Base-by-base conservation (phyloP, 2,888 invertebrate genomes). In the Amphipoea oculea region DNA sequence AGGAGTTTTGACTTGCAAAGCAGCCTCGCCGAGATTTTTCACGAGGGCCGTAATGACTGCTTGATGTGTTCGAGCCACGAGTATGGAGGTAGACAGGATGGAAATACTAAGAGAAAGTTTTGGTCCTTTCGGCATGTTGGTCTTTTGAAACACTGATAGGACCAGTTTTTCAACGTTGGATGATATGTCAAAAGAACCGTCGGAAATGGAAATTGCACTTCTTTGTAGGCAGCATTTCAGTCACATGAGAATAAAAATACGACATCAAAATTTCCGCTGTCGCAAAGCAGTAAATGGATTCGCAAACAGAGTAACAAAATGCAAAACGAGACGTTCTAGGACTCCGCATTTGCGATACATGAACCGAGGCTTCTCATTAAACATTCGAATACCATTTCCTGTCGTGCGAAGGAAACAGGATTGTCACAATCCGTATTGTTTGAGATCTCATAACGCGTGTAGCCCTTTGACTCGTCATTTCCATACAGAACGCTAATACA, bases 1-100 rank as follows among this genome's bases (percentile, higher is more conserved):
- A 94, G 92, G 92, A 94, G 95, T 94, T 96, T 96, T 96, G 96
- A 97, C 96, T 97, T 97, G 97, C 96, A 96, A 97, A 97, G 93
- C 94, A 96, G 96, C 92, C 91, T 86, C 74, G 87, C 92, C 88
- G 94, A 95, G 96, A 95, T 96, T 96, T 96, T 96, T 96, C 95
- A 94, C 93, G 89, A 94, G 96, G 96, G 96, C 92, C 95, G 95
- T 96, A 96, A 97, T 97, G 97, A 96, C 95, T 93, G 92, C 95
- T 95, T 96, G 95, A 96, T 96, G 95, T 94, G 94, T 93, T 86
- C 89, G 71, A 83, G 90, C 85, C 78, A 86, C 73, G 74, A 79
- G 85, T 89, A 86, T 93, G 89, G 94, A 95, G 83, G 73, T 73
- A 84, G 84, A 79, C 20, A 77, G 71, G 54, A 85, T 83, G 84